Evolutionary conservation across 2,888 invertebrate genomes (phyloP), one percentile per base, ranked within the genome.

Genomic region (Aquatica leii): DNA sequence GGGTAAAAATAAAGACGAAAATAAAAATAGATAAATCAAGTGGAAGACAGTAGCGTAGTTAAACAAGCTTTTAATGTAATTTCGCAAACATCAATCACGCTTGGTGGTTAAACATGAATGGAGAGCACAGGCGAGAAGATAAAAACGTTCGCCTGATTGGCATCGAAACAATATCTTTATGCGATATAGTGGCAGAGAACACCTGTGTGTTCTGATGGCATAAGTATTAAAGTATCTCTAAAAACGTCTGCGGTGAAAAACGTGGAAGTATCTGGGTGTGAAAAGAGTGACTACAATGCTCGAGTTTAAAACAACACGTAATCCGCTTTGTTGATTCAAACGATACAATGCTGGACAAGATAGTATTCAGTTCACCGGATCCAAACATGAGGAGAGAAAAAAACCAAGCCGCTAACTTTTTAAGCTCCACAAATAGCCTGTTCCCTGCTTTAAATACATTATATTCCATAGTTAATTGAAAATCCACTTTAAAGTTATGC

Each of bases 391-490:
- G 52, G 24, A 24, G 24, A 6, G 6, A 46, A 65, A 65, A 65
- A 62, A 58, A 62, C 17, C 60, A 51, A 58, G 37, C 58, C 59
- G 41, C 31, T 59, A 65, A 61, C 65, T 65, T 65, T 67, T 65
- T 65, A 65, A 65, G 61, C 65, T 62, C 40, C 67, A 59, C 64
- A 67, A 62, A 67, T 67, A 65, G 62, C 68, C 52, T 60, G 60
- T 68, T 65, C 69, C 68, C 68, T 70, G 72, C 73, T 77, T 78
- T 77, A 79, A 78, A 79, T 79, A 78, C 78, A 78, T 79, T 77
- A 76, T 74, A 77, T 76, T 78, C 78, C 77, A 79, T 78, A 77
- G 80, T 80, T 82, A 82, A 82, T 81, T 81, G 81, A 80, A 80
- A 81, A 80, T 80, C 81, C 81, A 81, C 81, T 81, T 78, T 78